Base-by-base conservation (phyloP, 2,113 vertebrate species). In the Chamaea fasciata region DNA sequence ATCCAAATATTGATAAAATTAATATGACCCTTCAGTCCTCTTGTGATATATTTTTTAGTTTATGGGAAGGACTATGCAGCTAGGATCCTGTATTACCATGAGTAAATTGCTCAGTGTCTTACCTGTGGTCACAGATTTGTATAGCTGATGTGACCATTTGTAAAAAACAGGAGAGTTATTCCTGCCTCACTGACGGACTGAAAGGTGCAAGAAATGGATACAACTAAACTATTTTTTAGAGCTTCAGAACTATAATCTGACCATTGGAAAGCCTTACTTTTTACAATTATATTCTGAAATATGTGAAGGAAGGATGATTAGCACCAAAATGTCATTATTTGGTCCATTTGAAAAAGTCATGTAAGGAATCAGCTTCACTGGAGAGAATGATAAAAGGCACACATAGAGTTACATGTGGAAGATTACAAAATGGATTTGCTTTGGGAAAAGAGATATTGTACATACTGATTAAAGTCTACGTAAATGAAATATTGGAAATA, bases 1-100 rank as follows among this genome's bases (percentile, higher is more conserved):
- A 90, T 64, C 52, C 67, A 62, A 92, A 96, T 92, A 63, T 87
- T 42, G 6, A 95, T 94, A 94, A 95, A 87, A 97, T 96, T 87
- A 69, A 86, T 91, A 56, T 71, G 90, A 90, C 75, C 44, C 31
- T 84, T 91, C 70, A 91, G 50, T 67, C n/a, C 2, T 90, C 41
- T 80, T 80, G 77, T 22, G 55, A 19, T 80, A 8, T 76, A 76
- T 65, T 86, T 92, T 79, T 81, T 57, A 39, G 63, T 62, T 75
- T 71, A 28, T 33, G n/a, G 37, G 41, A 59, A 83, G 41, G 37
- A 41, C 63, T 5, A 18, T 71, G 56, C 33, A 79, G 27, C 27
- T 67, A 65, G 63, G n/a, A 81, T n/a, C 75, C 50, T 41, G 3
- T 57, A 69, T 65, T 62, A 20, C 33, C 47, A 6, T 31, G 44